Percentiles rank a stretch among this genome's conserved stretches.
phyloP scores from a whole-genome alignment of 2,888 invertebrate genomes.

The Vandiemenella viatica region DNA sequence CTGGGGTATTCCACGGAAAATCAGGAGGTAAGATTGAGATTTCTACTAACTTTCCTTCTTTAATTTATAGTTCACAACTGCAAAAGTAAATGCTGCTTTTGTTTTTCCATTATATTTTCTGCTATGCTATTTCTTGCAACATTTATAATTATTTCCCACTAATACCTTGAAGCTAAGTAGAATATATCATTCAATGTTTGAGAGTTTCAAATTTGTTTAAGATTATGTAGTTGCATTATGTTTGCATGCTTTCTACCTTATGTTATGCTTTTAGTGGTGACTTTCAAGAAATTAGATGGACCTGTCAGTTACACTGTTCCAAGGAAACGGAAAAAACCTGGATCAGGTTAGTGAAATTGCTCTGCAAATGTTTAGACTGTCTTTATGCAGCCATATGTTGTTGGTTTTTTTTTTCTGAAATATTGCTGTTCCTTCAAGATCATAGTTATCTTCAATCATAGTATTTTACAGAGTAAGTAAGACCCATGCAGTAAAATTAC shows the following conservation, averaged over 20 bases:
- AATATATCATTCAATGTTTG: no score
- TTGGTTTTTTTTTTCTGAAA: no score
- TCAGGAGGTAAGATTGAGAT: conserved; percentile 30
- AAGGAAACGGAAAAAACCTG: conserved; percentile 63
- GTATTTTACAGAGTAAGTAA: no score
- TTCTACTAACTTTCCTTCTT: background rate
- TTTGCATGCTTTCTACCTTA: conserved; percentile 14
- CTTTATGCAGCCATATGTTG: no score
- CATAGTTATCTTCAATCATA: no score
- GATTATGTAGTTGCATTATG: conserved; percentile 4
- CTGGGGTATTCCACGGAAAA: conserved; percentile 32
- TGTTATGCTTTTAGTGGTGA: conserved; percentile 44
- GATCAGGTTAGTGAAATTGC: conserved; percentile 37
- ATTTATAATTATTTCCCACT: background rate
- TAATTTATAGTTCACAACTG: background rate
- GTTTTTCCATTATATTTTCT: background rate
- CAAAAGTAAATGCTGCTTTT: background rate
- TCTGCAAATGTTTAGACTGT: no score
- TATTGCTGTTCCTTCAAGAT: no score
- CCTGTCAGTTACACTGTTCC: conserved; percentile 24
- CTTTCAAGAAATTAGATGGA: conserved; percentile 55
- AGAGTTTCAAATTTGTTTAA: background rate
- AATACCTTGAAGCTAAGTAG: no score
- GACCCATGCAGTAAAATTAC: no score
- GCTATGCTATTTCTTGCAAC: background rate